Base-by-base conservation (phyloP, 2,113 vertebrate species). In the Mustela lutreola region DNA sequence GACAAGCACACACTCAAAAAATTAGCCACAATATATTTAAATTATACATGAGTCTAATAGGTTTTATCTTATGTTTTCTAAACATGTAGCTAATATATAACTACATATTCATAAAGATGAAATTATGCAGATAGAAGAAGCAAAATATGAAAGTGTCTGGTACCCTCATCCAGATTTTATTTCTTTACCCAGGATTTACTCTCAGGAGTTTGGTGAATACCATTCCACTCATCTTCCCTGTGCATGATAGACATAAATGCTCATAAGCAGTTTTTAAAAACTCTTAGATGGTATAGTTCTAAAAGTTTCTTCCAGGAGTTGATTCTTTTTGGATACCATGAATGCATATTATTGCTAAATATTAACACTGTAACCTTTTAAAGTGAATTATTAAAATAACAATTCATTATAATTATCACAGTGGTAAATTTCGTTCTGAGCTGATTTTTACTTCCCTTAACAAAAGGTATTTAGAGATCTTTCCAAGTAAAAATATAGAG, bases 251-350 rank as follows among this genome's bases (percentile, higher is more conserved):
- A 33, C 6, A 24, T 36, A 19, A 50, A 71, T 90, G 21, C 36
- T 24, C 26, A 39, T 83, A 63, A 65, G 62, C 14, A 63, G 0
- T 87, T 93, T 97, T 58, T 26, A 36, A 28, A 36, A 89, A n/a
- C 9, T 82, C 33, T 39, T 53, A 75, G 81, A 62, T 92, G 45
- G 1, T 85, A 80, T 56, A 36, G 19, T 65, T 56, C 36, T 85
- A 78, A 92, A 80, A 93, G 33, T 79, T 92, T 92, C 86, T 95
- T 88, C 67, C 53, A 84, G 63, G 24, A 91, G 45, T 81, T 70
- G 1, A 7, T 39, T 96, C 95, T 82, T 92, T 42, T 33, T 91
- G 70, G 19, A 71, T 78, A 71, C 31, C 19, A 28, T 89, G 39
- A 89, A 26, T 82, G 71, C 4, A 5, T 75, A 86, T 71, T 45